Base-by-base conservation (phyloP, 2,888 invertebrate genomes). In the Macaria notata region DNA sequence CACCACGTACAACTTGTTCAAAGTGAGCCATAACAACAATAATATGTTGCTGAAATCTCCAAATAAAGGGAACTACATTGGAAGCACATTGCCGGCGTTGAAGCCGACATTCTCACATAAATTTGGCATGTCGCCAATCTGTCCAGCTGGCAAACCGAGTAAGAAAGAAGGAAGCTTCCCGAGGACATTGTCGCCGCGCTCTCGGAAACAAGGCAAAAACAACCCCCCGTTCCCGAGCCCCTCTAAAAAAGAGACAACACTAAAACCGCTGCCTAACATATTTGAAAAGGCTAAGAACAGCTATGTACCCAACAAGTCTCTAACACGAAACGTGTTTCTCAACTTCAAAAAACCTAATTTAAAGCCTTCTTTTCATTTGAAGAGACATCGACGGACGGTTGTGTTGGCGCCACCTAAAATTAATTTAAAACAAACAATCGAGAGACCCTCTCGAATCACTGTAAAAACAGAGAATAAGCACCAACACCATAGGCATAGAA, bases 371-470 rank as follows among this genome's bases (percentile, higher is more conserved):
- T 86, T 85, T 65, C 91, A 83, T 71, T 88, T 78, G 68, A 94
- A 86, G 85, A 93, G 92, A 80, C 93, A 93, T 63, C 92, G 93
- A 76, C 84, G 93, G 70, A 92, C 93, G 70, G 86, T 92, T 9
- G 88, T 91, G 38, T 75, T 92, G 49, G 88, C 91, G 8, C 90
- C 92, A 9, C 88, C 90, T 19, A 91, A 89, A 76, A 90, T 90
- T 36, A 88, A 90, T 67, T 76, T 90, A 46, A 88, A 86, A 72
- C 84, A 88, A n/a, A 72, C 88, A 4, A 75, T 80, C 0, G 91
- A 90, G 62, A 77, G 90, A 61, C 83, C 85, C 3, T 90, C 90
- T 30, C 79, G 90, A 53, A 73, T 89, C 9, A 85, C 88, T 2
- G 77, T 90, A 4, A 90, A 90, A 79, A 88, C 85, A 44, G 90